phyloP scores from a whole-genome alignment of 1,140 invertebrate species.

The Drosophila sucinea region DNA sequence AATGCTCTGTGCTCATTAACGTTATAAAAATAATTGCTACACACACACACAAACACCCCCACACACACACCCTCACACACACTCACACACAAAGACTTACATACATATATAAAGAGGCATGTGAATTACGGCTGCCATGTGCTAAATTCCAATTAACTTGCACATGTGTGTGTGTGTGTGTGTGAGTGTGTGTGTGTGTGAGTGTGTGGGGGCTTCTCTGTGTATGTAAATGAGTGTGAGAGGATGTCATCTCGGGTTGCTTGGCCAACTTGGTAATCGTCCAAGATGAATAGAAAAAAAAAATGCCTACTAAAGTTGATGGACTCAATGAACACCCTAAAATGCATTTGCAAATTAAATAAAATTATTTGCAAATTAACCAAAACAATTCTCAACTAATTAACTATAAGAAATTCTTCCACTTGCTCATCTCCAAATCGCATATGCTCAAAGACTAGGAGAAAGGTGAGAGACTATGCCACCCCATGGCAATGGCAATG shows the following conservation, averaged over 20 bases:
- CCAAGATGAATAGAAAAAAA: constrained; percentile 49
- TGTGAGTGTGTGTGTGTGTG: constrained; percentile 15
- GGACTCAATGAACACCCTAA: neutral
- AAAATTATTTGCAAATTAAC: neutral
- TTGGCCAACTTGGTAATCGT: constrained; percentile 60
- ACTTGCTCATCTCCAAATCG: neutral
- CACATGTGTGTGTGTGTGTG: constrained; percentile 16
- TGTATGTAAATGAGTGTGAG: constrained; percentile 6
- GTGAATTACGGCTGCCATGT: constrained; percentile 56
- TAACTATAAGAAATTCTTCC: neutral
- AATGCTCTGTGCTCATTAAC: constrained; percentile 76
- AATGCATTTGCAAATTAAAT: neutral
- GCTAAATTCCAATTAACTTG: constrained; percentile 76
- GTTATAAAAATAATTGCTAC: constrained; percentile 79
- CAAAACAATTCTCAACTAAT: neutral
- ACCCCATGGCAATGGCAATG: neutral
- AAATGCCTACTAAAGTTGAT: neutral
- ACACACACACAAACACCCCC: constrained; percentile 38
- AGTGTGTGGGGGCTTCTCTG: constrained; percentile 12
- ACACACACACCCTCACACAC: constrained; percentile 17
- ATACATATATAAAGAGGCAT: constrained; percentile 15
- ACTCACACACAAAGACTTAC: constrained; percentile 20
- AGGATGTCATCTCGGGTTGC: constrained; percentile 22
- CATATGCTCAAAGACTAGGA: neutral
- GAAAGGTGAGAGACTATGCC: constrained; percentile 16